phyloP scores from a whole-genome alignment of 2,888 invertebrate species.

The Cantharis flavilabris region DNA sequence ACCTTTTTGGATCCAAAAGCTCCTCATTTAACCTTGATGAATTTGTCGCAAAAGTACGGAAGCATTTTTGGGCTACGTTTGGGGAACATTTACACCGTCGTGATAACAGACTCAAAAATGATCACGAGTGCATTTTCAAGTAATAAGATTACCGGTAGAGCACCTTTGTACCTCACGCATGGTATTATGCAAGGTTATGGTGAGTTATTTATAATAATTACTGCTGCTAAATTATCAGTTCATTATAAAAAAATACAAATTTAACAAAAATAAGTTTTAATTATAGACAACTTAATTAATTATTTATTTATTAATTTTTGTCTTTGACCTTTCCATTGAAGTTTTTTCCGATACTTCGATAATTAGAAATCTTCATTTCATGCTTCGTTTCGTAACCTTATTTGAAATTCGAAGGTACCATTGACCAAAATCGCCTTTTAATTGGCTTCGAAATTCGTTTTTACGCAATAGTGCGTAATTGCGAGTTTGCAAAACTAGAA shows the following conservation, averaged over 20 bases:
- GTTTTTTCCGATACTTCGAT: background rate
- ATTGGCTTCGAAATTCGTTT: conserved; percentile 20
- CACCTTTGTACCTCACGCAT: conserved; percentile 82
- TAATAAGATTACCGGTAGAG: conserved; percentile 74
- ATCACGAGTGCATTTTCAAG: conserved; percentile 75
- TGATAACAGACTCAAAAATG: conserved; percentile 74
- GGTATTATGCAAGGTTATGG: conserved; percentile 88
- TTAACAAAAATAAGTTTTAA: background rate
- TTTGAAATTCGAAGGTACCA: conserved; percentile 24
- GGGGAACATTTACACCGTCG: conserved; percentile 77
- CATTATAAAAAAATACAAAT: background rate
- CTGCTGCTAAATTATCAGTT: background rate
- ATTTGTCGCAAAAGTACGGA: conserved; percentile 71
- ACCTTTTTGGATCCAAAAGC: conserved; percentile 69
- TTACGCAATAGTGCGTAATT: conserved; percentile 24
- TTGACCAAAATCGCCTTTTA: conserved; percentile 31
- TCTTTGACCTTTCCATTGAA: background rate
- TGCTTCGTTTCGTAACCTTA: conserved; percentile 24
- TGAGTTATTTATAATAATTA: conserved; percentile 56
- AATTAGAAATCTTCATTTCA: conserved; percentile 19
- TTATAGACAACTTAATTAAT: background rate
- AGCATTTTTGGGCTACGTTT: conserved; percentile 73
- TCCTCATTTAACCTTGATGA: conserved; percentile 74
- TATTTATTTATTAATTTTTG: background rate
- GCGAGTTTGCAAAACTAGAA: conserved; percentile 11